A percentile compares a stretch with the other conserved stretches of the same genome.
Conservation (phyloP, 2,797 vertebrate species). For the Hipposideros larvatus region DNA sequence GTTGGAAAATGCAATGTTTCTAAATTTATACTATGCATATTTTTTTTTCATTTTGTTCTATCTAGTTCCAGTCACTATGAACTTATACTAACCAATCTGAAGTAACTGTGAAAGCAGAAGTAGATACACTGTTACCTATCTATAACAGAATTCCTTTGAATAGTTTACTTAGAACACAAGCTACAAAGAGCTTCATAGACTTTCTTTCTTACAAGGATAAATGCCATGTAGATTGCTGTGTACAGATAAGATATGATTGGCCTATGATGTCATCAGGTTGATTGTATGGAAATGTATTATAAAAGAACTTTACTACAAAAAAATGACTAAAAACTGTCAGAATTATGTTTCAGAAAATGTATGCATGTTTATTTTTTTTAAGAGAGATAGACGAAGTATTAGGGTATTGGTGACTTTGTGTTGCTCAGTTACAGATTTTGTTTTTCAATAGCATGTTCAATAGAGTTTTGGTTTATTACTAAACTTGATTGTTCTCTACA, state of each 20-base stretch:
- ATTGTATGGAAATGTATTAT: not conserved
- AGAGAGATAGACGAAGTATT: not conserved
- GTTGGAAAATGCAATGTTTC: not conserved
- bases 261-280: not conserved
- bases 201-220: not conserved
- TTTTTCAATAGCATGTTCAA: constrained; percentile 22
- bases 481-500: constrained; percentile 60
- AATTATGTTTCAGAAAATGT: not conserved
- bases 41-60: not conserved
- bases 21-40: not conserved
- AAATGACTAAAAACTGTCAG: not conserved
- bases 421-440: not conserved
- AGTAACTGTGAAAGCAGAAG: not conserved
- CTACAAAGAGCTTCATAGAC: not conserved
- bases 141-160: not conserved
- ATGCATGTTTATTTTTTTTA: not conserved
- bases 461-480: constrained; percentile 50
- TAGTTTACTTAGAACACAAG: not conserved
- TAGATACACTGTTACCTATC: not conserved
- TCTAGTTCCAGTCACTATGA: not conserved
- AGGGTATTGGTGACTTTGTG: not conserved
- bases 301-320: not conserved
- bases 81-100: not conserved
- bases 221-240: not conserved
- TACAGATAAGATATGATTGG: not conserved